Conservation (phyloP, 2,888 invertebrate species). For the Leptopterna dolabrata region DNA sequence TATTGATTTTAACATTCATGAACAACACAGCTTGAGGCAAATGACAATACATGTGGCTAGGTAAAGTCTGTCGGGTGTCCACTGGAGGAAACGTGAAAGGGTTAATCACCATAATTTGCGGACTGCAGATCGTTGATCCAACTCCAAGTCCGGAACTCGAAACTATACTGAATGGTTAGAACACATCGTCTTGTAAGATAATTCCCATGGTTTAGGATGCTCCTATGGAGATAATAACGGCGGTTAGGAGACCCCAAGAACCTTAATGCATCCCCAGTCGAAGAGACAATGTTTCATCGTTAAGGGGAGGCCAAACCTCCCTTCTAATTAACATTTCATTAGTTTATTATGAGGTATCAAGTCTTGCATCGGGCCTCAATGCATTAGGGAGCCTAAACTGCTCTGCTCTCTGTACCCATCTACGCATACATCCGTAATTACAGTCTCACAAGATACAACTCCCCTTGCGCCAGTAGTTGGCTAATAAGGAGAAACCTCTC, state of each 20-base stretch:
- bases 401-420: neutral
- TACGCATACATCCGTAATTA: slow-evolving; percentile 34
- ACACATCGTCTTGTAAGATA: slow-evolving; percentile 1
- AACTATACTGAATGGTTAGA: neutral
- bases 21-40: no score
- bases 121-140: neutral
- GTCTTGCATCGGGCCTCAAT: slow-evolving; percentile 19
- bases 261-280: slow-evolving; percentile 35
- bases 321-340: slow-evolving; percentile 47
- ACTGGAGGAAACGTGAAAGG: neutral
- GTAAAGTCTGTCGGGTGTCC: no score
- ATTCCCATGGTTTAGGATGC: slow-evolving; percentile 5
- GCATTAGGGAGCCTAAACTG: slow-evolving; percentile 30
- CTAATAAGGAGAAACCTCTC: slow-evolving; percentile 23
- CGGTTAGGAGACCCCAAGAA: slow-evolving; percentile 16
- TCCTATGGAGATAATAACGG: slow-evolving; percentile 30
- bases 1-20: no score
- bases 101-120: neutral
- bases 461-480: neutral
- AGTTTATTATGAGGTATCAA: slow-evolving; percentile 47
- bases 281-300: slow-evolving; percentile 37
- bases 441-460: slow-evolving; percentile 26
- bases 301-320: neutral
- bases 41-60: no score
- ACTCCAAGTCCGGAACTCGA: neutral